Conservation (phyloP, 2,888 invertebrate genomes). For the Drosophila melanocephala region DNA sequence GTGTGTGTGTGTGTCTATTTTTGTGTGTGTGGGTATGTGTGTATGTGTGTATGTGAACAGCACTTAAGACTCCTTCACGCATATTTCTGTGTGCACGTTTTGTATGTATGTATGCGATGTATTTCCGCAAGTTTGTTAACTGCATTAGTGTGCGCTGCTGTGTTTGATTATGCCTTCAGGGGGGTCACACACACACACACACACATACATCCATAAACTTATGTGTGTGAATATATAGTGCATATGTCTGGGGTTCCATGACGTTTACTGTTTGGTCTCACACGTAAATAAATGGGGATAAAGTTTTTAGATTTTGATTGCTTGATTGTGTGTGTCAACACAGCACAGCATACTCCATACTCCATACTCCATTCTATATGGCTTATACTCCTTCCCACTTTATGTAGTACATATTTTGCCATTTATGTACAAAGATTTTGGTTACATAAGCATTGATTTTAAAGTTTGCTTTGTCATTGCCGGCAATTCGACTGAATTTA, state of each 20-base stretch:
- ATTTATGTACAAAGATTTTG: constrained; percentile 39
- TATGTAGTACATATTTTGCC: constrained; percentile 8
- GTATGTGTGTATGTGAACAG: constrained; percentile 41
- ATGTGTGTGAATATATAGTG: constrained; percentile 3
- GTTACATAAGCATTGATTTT: constrained; percentile 53
- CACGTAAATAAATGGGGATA: constrained; percentile 71
- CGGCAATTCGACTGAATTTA: constrained; percentile 47
- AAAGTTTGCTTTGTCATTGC: constrained; percentile 55
- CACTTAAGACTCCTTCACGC: constrained; percentile 71
- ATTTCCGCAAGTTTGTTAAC: constrained; percentile 79
- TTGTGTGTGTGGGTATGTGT: constrained; percentile 30
- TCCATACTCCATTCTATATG: background rate
- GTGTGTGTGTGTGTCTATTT: background rate
- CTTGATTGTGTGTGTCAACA: constrained; percentile 82
- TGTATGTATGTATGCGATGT: constrained; percentile 40
- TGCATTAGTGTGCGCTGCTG: constrained; percentile 77
- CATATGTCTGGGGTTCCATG: constrained; percentile 41
- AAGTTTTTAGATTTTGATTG: constrained; percentile 82
- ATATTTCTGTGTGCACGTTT: constrained; percentile 40
- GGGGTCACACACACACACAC: constrained; percentile 41
- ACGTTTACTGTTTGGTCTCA: constrained; percentile 62
- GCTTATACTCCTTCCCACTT: background rate
- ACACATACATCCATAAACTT: constrained; percentile 6
- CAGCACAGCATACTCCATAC: background rate
- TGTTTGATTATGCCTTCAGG: constrained; percentile 78